phyloP scores from a whole-genome alignment of 2,888 invertebrate species.

The Aquatica leii region DNA sequence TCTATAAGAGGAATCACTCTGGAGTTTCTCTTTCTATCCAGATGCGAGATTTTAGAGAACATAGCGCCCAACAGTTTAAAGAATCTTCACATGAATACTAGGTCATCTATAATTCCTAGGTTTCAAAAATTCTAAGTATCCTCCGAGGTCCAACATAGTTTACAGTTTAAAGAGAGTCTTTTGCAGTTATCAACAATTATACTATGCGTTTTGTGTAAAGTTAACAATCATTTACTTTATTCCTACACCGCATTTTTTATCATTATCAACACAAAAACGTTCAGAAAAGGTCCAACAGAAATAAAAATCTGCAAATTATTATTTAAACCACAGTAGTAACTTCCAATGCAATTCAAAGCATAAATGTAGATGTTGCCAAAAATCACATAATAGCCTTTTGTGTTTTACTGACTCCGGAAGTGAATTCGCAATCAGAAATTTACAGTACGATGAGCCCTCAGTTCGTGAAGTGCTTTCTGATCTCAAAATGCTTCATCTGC shows the following conservation, averaged over 20 bases:
- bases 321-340: background rate
- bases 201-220: background rate
- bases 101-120: too few relatives aligned
- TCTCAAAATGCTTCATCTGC: too few relatives aligned
- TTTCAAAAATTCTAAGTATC: too few relatives aligned
- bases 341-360: conserved; percentile 5
- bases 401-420: background rate
- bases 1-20: too few relatives aligned
- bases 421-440: too few relatives aligned
- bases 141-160: too few relatives aligned
- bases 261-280: too few relatives aligned
- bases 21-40: too few relatives aligned
- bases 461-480: background rate
- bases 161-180: background rate
- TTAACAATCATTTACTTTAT: background rate
- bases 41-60: too few relatives aligned
- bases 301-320: background rate
- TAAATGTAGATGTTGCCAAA: conserved; percentile 14
- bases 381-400: conserved; percentile 1
- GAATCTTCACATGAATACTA: too few relatives aligned
- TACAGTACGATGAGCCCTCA: background rate
- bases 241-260: too few relatives aligned
- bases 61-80: too few relatives aligned
- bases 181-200: background rate
- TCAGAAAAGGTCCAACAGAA: background rate